A percentile compares a stretch with the other conserved stretches of the same genome.
Conservation (phyloP, 2,797 vertebrate species). For the Masticophis lateralis region DNA sequence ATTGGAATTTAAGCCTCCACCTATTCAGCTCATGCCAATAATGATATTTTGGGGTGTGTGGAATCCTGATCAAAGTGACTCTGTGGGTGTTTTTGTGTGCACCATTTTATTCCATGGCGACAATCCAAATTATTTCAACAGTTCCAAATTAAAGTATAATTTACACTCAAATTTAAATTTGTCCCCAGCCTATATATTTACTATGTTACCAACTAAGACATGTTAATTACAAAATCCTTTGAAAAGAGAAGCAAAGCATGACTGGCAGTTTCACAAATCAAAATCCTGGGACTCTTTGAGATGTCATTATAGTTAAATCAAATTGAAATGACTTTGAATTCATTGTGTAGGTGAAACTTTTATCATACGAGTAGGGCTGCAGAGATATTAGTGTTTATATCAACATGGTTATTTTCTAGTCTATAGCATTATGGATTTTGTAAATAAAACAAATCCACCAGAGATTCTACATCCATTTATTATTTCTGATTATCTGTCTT, state of each 20-base stretch:
- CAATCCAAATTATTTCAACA: background rate
- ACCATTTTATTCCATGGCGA: background rate
- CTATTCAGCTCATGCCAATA: background rate
- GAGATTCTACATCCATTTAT: background rate
- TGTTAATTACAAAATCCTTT: background rate
- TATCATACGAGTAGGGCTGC: background rate
- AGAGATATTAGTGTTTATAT: background rate
- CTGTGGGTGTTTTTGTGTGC: background rate
- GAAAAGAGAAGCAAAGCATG: background rate
- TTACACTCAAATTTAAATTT: background rate
- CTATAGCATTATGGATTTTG: background rate
- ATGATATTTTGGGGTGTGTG: no score
- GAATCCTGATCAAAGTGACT: background rate
- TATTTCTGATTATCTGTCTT: background rate
- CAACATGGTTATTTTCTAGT: background rate
- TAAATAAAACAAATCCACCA: background rate
- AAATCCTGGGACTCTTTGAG: background rate
- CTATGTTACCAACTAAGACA: background rate
- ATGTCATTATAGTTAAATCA: background rate
- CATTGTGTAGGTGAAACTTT: background rate
- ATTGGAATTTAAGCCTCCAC: background rate
- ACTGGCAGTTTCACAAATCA: background rate
- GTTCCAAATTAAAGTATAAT: background rate
- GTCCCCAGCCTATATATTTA: background rate
- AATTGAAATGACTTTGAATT: background rate